Base-by-base conservation (phyloP, 2,797 vertebrate species). In the Petrocephalus schoutedeni region DNA sequence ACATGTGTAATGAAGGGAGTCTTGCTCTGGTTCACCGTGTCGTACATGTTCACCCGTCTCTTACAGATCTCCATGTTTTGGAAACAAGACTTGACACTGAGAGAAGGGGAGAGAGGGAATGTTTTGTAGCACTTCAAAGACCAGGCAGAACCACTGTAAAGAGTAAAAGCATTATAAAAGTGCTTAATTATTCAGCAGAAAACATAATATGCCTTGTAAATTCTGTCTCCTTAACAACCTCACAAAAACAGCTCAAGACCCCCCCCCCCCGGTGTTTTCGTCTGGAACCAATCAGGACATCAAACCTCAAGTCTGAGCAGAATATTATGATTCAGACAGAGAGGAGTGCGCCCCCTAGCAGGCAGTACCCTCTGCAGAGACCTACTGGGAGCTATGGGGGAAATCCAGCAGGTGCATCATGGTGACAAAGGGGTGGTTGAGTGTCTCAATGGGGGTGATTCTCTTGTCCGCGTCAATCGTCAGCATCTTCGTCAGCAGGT, bases 11-110 rank as follows among this genome's bases (percentile, higher is more conserved):
- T 99, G 94, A 99, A 99, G 71, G 98, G 98, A 0, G 98, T 99
- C 95, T 99, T 99, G 97, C 98, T 99, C 97, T 99, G 98, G 95
- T 98, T 99, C 94, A 99, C 98, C 0, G 98, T 96, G 94, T 99
- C 98, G 28, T 99, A 99, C 97, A 99, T 97, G 92, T 98, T 98
- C 92, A 98, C 96, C 67, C 98, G 97, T 0, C 98, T 96, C 94
- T 99, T 99, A 91, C 98, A 99, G 91, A 98, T 98, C 95, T 99
- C 98, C 98, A 99, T 99, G 95, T 99, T 99, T 94, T 99, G 98
- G 96, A 99, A 99, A 95, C 98, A 99, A 28, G 98, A 99, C 94
- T 99, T 99, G 90, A 99, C 98, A 3, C 98, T 99, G 94, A 1
- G 84, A 7, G 74, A 57, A 58, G 16, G 10, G 23, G 14, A 3